phyloP scores from a whole-genome alignment of 2,888 invertebrate genomes.

The Lingula anatina region DNA sequence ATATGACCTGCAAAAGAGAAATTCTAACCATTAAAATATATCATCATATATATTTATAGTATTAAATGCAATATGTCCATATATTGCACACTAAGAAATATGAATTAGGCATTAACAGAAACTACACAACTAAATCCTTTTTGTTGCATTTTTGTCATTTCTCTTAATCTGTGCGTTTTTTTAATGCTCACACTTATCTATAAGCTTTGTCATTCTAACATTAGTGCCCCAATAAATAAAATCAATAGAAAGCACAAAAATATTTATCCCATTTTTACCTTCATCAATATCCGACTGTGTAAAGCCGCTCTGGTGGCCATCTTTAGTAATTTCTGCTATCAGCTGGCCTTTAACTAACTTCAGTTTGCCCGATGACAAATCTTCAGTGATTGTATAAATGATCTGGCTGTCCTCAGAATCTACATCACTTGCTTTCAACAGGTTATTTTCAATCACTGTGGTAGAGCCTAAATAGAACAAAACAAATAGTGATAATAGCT shows the following conservation, averaged over 20 bases:
- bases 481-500: too few relatives aligned
- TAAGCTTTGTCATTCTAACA: too few relatives aligned
- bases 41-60: background rate
- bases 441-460: constrained; percentile 22
- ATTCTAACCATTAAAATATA: constrained; percentile 1
- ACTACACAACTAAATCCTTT: too few relatives aligned
- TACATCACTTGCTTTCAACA: constrained; percentile 36
- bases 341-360: too few relatives aligned
- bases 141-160: too few relatives aligned
- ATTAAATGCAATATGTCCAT: background rate
- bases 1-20: constrained; percentile 20
- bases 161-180: too few relatives aligned
- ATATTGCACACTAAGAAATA: too few relatives aligned
- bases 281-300: constrained; percentile 35
- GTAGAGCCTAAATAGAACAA: constrained; percentile 20
- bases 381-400: constrained; percentile 30
- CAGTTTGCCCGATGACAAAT: constrained; percentile 31
- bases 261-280: constrained; percentile 16
- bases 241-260: background rate
- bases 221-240: too few relatives aligned
- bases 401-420: constrained; percentile 40
- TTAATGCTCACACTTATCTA: too few relatives aligned
- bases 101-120: too few relatives aligned
- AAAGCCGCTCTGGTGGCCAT: constrained; percentile 23
- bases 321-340: too few relatives aligned